Evolutionary conservation across 2,113 vertebrate genomes (phyloP).

Genomic region (Thamnophis sirtalis): DNA sequence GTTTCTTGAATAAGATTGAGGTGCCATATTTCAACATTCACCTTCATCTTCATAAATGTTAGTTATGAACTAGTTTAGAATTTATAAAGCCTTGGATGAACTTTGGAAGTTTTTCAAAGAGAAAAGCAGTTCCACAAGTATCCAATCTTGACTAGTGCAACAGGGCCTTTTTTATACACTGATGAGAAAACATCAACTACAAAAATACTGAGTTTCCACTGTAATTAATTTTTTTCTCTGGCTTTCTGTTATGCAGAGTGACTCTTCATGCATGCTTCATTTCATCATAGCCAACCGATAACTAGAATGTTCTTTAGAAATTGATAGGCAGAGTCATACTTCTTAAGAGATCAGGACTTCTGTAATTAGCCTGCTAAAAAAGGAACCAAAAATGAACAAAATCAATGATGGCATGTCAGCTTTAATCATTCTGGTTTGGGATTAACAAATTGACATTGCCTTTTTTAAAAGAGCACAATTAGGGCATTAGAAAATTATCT

Average conservation of each 20-base stretch:
- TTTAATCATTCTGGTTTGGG: slow-evolving; percentile 18
- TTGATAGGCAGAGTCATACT: background rate
- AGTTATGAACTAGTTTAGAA: background rate
- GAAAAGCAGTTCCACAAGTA: background rate
- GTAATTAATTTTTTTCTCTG: background rate
- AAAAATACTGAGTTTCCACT: background rate
- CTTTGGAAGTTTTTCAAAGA: background rate
- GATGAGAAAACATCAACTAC: background rate
- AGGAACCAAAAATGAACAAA: slow-evolving; percentile 3
- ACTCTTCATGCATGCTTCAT: background rate
- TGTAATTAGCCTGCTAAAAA: slow-evolving; percentile 10
- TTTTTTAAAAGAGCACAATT: slow-evolving; percentile 1
- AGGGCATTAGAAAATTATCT: background rate
- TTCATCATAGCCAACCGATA: background rate
- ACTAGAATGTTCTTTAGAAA: background rate
- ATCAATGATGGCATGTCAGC: slow-evolving; percentile 6
- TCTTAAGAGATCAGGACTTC: background rate
- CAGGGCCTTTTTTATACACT: background rate
- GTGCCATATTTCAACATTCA: background rate
- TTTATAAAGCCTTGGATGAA: background rate
- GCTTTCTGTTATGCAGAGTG: background rate
- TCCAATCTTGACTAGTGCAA: background rate
- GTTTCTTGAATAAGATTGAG: background rate
- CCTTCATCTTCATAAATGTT: background rate
- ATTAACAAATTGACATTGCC: slow-evolving; percentile 10